Base-by-base conservation (phyloP, 2,888 invertebrate species). In the Harmothoe impar region DNA sequence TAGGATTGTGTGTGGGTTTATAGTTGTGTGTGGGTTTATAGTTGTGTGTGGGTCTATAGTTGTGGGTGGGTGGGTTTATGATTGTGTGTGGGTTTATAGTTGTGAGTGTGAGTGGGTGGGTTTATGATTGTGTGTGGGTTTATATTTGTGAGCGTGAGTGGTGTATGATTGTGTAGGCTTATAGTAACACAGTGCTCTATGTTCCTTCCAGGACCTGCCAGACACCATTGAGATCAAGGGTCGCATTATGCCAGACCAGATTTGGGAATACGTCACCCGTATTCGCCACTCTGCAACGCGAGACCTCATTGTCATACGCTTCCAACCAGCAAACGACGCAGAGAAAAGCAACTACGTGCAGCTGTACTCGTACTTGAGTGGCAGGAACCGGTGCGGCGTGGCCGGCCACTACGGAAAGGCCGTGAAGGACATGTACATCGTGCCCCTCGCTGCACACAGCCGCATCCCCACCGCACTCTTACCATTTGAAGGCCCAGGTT, bases 401-500 rank as follows among this genome's bases (percentile, higher is more conserved):
- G 97, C 99, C 62, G 98, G 98, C 92, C 97, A 97, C 92, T 97
- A 97, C 90, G 93, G 94, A 35, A 97, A 97, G 92, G 97, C 97
- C 91, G 97, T 99, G 89, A 99, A 99, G 96, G 99, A 99, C 95
- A 98, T 99, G 95, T 99, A 99, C 96, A 97, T 99, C 92, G 97
- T 98, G 94, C 99, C 99, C 0, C 96, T 99, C 92, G 97, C 98
- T 0, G 97, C 97, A 1, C 91, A 97, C 97, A 94, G 97, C 97
- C 93, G 97, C 97, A 86, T 97, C 98, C 94, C 98, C 97, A 1
- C 96, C 23, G 94, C 94, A 10, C 93, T 96, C 1, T 92, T 95
- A 56, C 96, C 96, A 0, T 96, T 96, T 93, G 97, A 97, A 92
- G 97, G 97, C 17, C 97, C 98, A 31, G 98, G 98, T 93, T 78